Evolutionary conservation across 2,888 invertebrate species (phyloP).

Genomic region (Gymnocheta viridis): DNA sequence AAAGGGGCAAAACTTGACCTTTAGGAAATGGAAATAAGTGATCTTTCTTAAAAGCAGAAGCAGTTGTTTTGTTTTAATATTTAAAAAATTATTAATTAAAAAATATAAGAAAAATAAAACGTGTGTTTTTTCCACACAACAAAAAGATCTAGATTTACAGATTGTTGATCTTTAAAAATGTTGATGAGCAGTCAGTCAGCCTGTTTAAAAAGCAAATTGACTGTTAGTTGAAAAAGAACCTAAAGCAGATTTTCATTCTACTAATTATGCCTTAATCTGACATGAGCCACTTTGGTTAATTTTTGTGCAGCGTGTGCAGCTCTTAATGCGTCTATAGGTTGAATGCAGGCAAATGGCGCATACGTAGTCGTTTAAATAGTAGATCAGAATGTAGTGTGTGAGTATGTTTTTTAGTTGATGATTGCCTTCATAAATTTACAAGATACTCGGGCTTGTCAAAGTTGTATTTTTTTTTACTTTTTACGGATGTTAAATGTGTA

Average conservation of each 20-base stretch:
- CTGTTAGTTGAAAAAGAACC: conserved; percentile 69
- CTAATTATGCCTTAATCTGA: conserved; percentile 74
- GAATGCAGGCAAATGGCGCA: conserved; percentile 36
- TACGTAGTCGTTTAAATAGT: conserved; percentile 30
- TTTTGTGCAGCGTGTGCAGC: conserved; percentile 21
- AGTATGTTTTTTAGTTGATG: conserved; percentile 54
- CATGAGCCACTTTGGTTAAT: conserved; percentile 73
- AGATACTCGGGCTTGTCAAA: conserved; percentile 67
- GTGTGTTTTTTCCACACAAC: conserved; percentile 31
- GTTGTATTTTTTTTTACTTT: conserved; percentile 57
- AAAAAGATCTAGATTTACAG: not conserved
- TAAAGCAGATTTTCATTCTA: conserved; percentile 65
- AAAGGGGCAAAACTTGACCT: conserved; percentile 77
- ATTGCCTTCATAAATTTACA: conserved; percentile 72
- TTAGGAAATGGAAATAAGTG: conserved; percentile 72
- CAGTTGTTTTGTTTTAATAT: conserved; percentile 63
- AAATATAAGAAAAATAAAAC: conserved; percentile 35
- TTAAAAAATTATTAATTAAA: conserved; percentile 53
- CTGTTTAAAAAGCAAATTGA: conserved; percentile 53
- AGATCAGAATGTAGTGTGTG: conserved; percentile 21
- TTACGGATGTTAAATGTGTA: conserved; percentile 54
- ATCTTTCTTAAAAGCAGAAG: conserved; percentile 69
- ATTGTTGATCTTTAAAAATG: conserved; percentile 20
- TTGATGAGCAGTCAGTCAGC: conserved; percentile 34
- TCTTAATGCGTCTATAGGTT: conserved; percentile 30